Percentiles rank a stretch among this genome's conserved stretches.
Conservation (phyloP, 2,888 invertebrate species). For the Leptinotarsa rubiginosa region DNA sequence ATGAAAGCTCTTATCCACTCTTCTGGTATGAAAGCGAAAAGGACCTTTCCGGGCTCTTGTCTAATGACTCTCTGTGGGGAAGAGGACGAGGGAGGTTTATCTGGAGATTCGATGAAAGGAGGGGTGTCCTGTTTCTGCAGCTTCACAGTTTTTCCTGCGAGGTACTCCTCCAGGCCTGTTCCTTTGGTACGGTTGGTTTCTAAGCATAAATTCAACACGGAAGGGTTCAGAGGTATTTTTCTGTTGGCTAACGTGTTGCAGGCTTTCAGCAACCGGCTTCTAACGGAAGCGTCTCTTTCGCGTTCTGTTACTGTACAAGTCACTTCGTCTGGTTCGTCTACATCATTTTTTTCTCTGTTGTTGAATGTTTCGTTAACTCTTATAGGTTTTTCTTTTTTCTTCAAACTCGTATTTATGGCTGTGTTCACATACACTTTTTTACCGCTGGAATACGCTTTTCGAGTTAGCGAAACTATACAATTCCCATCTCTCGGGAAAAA, state of each 20-base stretch:
- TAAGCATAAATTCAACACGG: constrained; percentile 33
- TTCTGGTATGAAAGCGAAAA: constrained; percentile 91
- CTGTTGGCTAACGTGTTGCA: constrained; percentile 36
- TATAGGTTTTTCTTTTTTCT: neutral
- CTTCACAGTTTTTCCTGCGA: neutral
- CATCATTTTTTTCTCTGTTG: constrained; percentile 25
- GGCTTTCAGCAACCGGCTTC: constrained; percentile 48
- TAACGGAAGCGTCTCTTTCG: constrained; percentile 45
- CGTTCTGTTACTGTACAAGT: constrained; percentile 41
- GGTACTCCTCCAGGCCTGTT: neutral
- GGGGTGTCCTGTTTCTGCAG: neutral
- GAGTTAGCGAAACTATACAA: constrained; percentile 10
- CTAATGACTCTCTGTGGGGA: constrained; percentile 64
- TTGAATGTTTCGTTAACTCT: constrained; percentile 20
- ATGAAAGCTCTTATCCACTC: constrained; percentile 96
- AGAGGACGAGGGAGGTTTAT: constrained; percentile 5
- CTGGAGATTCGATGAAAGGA: neutral
- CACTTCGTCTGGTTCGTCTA: constrained; percentile 33
- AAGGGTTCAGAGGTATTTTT: constrained; percentile 29
- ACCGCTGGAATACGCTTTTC: constrained; percentile 25
- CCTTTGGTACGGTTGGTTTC: neutral
- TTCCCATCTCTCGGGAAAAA: constrained; percentile 14
- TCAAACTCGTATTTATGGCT: constrained; percentile 11
- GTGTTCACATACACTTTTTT: constrained; percentile 16
- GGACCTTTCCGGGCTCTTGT: constrained; percentile 79